These are phyloP conservation scores for Bufotes viridis DNA, from an alignment of 2,797 vertebrate species.

Conservation along the genomic window DNA sequence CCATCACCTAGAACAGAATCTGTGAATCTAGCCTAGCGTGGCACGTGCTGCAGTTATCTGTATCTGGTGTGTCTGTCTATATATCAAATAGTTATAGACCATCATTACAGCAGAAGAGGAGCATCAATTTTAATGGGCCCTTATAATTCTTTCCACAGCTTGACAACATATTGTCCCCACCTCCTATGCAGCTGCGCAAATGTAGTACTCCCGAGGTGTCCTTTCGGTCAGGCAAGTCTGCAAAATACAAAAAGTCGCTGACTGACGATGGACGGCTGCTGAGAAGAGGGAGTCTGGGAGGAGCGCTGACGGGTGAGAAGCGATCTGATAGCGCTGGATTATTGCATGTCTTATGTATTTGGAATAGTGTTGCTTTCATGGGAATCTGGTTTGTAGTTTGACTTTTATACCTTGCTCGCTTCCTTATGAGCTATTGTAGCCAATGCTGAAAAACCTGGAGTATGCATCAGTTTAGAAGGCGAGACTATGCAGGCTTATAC, in stretches of 20 bases:
- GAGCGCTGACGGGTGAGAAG: constrained; percentile 90
- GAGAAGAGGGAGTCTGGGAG: constrained; percentile 90
- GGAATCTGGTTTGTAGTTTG: not conserved
- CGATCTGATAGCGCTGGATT: not conserved
- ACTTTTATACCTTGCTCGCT: not conserved
- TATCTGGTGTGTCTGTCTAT: not conserved
- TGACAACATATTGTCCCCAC: constrained; percentile 87
- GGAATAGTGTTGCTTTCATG: no score
- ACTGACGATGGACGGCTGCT: constrained; percentile 86
- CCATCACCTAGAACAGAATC: no score
- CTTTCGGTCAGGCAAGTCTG: constrained; percentile 73
- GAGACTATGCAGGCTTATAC: no score
- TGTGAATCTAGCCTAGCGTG: not conserved
- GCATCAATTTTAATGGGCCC: not conserved
- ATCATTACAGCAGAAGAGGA: not conserved
- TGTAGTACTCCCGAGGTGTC: constrained; percentile 88
- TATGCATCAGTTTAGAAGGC: no score
- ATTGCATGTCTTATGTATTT: not conserved
- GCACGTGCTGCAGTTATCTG: not conserved
- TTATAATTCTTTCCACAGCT: constrained; percentile 41
- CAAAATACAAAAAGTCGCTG: constrained; percentile 85
- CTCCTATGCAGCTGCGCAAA: constrained; percentile 82
- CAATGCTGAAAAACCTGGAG: no score
- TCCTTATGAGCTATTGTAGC: no score
- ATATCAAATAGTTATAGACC: not conserved